phyloP scores from a whole-genome alignment of 2,797 vertebrate species.

The Diglossa cyanea region DNA sequence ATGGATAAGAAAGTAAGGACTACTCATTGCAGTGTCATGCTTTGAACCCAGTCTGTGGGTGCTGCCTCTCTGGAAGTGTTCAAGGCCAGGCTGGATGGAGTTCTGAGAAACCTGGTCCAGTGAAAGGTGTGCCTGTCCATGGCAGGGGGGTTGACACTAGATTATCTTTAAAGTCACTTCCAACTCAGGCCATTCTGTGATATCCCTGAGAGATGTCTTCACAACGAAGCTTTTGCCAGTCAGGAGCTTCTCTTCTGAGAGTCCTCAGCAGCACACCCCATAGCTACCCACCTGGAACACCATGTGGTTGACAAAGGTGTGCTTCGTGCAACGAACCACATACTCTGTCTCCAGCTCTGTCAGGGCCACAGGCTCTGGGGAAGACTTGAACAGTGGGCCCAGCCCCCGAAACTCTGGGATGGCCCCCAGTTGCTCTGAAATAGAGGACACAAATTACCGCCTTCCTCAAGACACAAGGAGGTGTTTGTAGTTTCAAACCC shows the following conservation, averaged over 20 bases:
- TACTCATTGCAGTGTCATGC: rapidly evolving
- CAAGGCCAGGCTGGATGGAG: not conserved
- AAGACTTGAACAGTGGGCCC: conserved; percentile 81
- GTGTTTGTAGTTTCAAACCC: not conserved
- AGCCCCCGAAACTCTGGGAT: conserved; percentile 78
- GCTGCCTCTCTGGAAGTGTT: not conserved
- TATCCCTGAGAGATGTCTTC: not conserved
- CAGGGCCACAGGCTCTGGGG: conserved; percentile 77
- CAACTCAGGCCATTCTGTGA: not conserved
- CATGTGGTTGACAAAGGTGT: conserved; percentile 77
- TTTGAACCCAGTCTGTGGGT: not conserved
- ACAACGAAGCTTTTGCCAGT: not conserved
- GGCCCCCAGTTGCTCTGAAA: conserved; percentile 81
- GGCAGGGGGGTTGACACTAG: not conserved
- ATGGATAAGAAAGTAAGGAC: not conserved
- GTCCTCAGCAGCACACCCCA: not conserved
- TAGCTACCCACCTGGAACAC: conserved; percentile 79
- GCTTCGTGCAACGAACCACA: conserved; percentile 80
- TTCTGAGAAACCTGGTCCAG: not conserved
- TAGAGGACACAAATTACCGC: not conserved
- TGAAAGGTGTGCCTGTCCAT: not conserved
- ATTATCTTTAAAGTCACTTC: not conserved
- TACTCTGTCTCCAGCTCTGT: conserved; percentile 83
- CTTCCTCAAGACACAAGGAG: not conserved
- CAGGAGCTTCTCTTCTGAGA: not conserved